Base-by-base conservation (phyloP, 2,797 vertebrate genomes). In the Sebastes variabilis region DNA sequence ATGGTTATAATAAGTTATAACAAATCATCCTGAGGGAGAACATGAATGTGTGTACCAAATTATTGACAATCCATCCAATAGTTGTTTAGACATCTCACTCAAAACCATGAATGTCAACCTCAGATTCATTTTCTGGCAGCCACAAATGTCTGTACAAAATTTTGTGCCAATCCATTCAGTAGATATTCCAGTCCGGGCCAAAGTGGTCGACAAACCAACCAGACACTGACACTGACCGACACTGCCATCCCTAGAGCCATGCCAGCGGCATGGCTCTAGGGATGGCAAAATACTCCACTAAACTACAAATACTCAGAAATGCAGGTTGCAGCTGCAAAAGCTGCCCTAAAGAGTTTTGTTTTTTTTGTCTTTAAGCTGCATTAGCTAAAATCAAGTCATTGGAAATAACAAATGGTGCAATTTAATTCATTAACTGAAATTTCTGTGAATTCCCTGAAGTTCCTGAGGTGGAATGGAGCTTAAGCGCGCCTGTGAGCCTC, bases 391-490 rank as follows among this genome's bases (percentile, higher is more conserved):
- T 59, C 59, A 83, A 82, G n/a, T 79, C 34, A 79, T 14, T 84
- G 69, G 64, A 83, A 86, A 84, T 73, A 82, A 85, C 60, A 81
- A 83, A 87, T 84, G 30, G 32, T 64, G 55, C 65, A 55, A 73
- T 88, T 85, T 81, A 77, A 83, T 82, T 84, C 52, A 82, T 88
- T 87, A 82, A 49, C 6, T 68, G 42, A 77, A 81, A 87, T 88
- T 84, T 86, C 73, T 46, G 34, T 75, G 42, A 88, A 85, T 83
- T 88, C 75, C 82, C 81, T 0, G 1, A 76, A 83, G 80, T 81
- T 67, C 73, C 67, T 16, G 24, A 60, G 58, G 60, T 82, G 81
- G 66, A 80, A 62, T 58, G 61, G 56, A 75, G 46, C 72, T 60
- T 42, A 66, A 68, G 34, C 14, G 54, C 9, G 36, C 74, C 84